Evolutionary conservation across 2,888 invertebrate genomes (phyloP), one percentile per base, ranked within the genome.

Genomic region (Nomada lathburiana): DNA sequence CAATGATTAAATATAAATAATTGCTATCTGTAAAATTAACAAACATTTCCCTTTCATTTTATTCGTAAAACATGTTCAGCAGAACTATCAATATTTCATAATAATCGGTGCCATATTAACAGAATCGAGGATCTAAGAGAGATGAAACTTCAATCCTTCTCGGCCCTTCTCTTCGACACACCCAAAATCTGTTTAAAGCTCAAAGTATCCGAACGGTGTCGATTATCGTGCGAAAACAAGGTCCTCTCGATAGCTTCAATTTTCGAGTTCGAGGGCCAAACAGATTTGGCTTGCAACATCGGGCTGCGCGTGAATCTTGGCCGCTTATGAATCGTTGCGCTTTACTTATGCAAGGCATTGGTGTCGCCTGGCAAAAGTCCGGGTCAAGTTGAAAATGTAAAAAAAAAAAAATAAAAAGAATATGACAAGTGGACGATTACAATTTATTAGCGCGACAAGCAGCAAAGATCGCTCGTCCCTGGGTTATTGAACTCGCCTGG

Each of bases 271-370:
- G 82, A 82, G 84, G 82, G 73, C 85, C 83, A 62, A 57, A 26
- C 79, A 60, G 60, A 57, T 67, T 80, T 79, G 72, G 80, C 67
- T 67, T 55, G 71, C 52, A 29, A 60, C 67, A 42, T 75, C 60
- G 60, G 53, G 42, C 73, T 64, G 67, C 65, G 72, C 81, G 79
- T 67, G 86, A 80, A 52, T 83, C 75, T 80, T 86, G 86, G 84
- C 87, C 60, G 44, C 60, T 71, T 77, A 55, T 71, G 80, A 79
- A 67, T 69, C 64, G 42, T 75, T 60, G 64, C 70, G 68, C 69
- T 73, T 87, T 87, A 87, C 87, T 87, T 87, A 83, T 87, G 83
- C 42, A 55, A 77, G 60, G 77, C 26, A 65, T 62, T 36, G 55
- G 23, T 65, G 70, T 59, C 72, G 74, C 11, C 74, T 67, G 78